Evolutionary conservation across 2,797 vertebrate species (phyloP).

Genomic region (Amniataba percoides): DNA sequence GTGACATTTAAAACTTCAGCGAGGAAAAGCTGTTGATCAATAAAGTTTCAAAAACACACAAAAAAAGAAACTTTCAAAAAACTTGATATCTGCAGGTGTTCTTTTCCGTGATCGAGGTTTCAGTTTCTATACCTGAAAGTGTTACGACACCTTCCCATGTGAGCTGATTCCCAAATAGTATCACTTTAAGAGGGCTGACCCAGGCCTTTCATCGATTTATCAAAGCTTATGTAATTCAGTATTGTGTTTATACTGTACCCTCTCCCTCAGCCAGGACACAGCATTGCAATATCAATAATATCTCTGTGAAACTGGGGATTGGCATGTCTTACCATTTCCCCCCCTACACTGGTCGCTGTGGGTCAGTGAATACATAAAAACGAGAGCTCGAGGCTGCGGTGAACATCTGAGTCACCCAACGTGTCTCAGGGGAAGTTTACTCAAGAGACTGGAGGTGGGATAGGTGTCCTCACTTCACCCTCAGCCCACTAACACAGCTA

Average conservation of each 20-base stretch:
- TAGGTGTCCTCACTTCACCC: constrained; percentile 48
- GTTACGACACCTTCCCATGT: background rate
- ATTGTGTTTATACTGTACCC: background rate
- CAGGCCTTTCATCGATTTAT: constrained; percentile 18
- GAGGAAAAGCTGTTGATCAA: background rate
- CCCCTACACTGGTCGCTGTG: background rate
- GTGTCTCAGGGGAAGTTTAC: constrained; percentile 49
- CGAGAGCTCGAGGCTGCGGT: constrained; percentile 16
- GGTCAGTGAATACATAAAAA: constrained; percentile 41
- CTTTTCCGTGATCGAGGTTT: background rate
- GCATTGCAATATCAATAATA: constrained; percentile 32
- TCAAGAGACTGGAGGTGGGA: constrained; percentile 30
- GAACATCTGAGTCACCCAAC: constrained; percentile 55
- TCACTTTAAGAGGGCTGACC: background rate
- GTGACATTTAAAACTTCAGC: background rate
- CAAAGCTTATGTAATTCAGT: constrained; percentile 7
- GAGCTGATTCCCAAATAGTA: background rate
- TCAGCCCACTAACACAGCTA: background rate
- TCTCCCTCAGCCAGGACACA: constrained; percentile 15
- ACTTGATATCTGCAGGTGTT: background rate
- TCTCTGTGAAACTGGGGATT: constrained; percentile 27
- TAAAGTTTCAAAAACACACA: background rate
- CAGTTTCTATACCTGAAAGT: background rate
- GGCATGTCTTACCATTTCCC: constrained; percentile 29
- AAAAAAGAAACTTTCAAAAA: background rate